Evolutionary conservation across 2,113 vertebrate genomes (phyloP), one percentile per base, ranked within the genome.

Genomic region (Calypte anna): DNA sequence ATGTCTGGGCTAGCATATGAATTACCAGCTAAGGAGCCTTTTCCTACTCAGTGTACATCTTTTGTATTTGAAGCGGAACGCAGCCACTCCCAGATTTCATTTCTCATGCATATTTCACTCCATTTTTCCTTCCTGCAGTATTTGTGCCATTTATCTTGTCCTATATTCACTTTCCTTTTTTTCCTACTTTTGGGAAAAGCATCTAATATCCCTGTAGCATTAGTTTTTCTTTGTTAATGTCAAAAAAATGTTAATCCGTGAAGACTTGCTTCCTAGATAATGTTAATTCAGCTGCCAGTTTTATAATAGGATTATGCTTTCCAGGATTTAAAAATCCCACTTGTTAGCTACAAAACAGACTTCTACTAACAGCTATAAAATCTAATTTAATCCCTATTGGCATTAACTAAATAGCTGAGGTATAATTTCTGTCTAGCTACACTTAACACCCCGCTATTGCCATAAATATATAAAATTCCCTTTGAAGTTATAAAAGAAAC

Each of bases 231-330:
- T 97, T 98, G 97, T 97, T 97, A 97, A 95, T 96, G 94, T 97
- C 92, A 95, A 97, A 93, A 93, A 96, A 97, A 95, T 94, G 95
- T 96, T 98, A 98, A 98, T 97, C 98, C 96, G 84, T 94, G 95
- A 98, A 97, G 96, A 97, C 95, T 97, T 94, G 96, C 94, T 97
- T 97, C 92, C 95, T 91, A 94, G 95, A 96, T 97, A 97, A 98
- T 96, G 96, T 97, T 98, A 98, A 98, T 97, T 98, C 97, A 97
- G 95, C 97, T 97, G 97, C 95, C 96, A 97, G 96, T 97, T 97
- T 98, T 96, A 97, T 98, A 98, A 98, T 97, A 98, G 97, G 98
- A 98, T 98, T 98, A 98, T 94, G 94, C 97, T 98, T 98, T 97
- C 97, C 96, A 97, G 97, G 97, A 98, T 97, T 98, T 98, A 96